These are phyloP conservation scores for Nymphalis urticae DNA, from an alignment of 2,888 invertebrate genomes.

Conservation along the genomic window DNA sequence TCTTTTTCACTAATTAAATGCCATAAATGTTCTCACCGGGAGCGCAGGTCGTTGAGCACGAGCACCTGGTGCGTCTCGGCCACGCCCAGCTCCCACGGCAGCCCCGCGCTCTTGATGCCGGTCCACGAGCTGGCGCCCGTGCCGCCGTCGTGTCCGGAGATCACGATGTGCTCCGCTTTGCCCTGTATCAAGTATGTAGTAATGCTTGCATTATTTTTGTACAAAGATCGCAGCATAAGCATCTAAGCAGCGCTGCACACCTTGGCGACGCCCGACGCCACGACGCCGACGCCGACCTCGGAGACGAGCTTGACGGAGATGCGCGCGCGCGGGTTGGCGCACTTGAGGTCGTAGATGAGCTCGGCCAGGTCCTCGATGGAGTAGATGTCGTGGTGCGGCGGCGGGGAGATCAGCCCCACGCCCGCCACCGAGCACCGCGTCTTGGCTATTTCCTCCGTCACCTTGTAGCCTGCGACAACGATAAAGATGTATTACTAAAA, in stretches of 20 bases:
- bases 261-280: constrained; percentile 99
- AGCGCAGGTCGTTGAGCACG: constrained; percentile 91
- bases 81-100: constrained; percentile 99
- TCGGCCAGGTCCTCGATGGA: constrained; percentile 99
- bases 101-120: constrained; percentile 98
- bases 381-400: constrained; percentile 99
- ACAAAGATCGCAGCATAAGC: too few relatives aligned
- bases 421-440: constrained; percentile 98
- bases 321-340: constrained; percentile 96
- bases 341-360: constrained; percentile 98
- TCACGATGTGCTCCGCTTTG: constrained; percentile 98
- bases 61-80: constrained; percentile 99
- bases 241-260: constrained; percentile 59
- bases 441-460: constrained; percentile 96
- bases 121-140: constrained; percentile 99
- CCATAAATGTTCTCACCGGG: constrained; percentile 48
- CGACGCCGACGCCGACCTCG: constrained; percentile 99
- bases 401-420: constrained; percentile 98
- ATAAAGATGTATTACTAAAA: too few relatives aligned
- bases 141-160: constrained; percentile 99
- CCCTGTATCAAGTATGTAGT: constrained; percentile 79
- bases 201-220: too few relatives aligned
- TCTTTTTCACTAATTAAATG: too few relatives aligned
- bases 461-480: constrained; percentile 83
- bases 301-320: constrained; percentile 99